Evolutionary conservation across 2,113 vertebrate species (phyloP).

Genomic region (Corapipo altera): DNA sequence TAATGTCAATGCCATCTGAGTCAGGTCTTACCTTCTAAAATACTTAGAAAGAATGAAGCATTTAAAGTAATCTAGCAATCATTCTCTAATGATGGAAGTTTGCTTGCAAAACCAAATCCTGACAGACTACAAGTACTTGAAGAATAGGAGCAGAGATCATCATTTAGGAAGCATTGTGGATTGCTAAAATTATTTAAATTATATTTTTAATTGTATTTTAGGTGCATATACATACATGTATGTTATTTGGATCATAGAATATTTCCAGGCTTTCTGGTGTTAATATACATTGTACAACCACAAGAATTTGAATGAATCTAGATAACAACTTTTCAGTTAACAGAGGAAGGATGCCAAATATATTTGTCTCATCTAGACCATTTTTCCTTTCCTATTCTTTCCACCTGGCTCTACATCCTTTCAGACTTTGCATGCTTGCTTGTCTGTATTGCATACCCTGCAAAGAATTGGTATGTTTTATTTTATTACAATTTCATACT

Average conservation of each 20-base stretch:
- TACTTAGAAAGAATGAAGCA: background rate
- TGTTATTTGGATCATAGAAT: background rate
- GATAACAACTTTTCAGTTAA: background rate
- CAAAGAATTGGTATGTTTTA: background rate
- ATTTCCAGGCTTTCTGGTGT: background rate
- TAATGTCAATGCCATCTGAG: background rate
- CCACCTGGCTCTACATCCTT: background rate
- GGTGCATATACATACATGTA: background rate
- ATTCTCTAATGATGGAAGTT: background rate
- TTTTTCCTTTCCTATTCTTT: background rate
- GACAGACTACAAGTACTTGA: background rate
- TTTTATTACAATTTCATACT: background rate
- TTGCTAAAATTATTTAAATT: background rate
- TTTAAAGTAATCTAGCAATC: background rate
- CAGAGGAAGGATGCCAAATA: background rate
- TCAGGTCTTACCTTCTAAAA: background rate
- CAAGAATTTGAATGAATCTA: background rate
- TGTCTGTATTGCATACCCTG: background rate
- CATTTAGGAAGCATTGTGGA: background rate
- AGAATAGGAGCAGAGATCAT: background rate
- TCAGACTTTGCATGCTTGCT: background rate
- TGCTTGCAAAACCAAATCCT: background rate
- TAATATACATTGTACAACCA: background rate
- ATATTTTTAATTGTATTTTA: background rate
- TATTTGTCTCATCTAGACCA: background rate